These are phyloP conservation scores for Nasonia longicornis DNA, from an alignment of 1,140 invertebrate species.

Conservation along the genomic window DNA sequence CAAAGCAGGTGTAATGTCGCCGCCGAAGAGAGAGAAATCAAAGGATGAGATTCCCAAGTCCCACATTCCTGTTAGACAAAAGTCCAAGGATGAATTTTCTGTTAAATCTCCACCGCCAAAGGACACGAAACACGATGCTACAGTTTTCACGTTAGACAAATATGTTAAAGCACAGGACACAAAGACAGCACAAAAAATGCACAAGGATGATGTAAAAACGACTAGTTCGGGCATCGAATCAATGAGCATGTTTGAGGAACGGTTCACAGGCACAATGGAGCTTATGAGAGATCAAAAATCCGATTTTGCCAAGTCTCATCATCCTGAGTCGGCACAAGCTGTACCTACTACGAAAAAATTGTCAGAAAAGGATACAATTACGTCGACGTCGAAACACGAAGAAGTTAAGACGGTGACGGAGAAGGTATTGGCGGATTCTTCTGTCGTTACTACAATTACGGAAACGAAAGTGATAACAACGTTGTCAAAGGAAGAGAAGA, in stretches of 20 bases:
- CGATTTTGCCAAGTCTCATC: background rate
- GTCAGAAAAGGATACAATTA: background rate
- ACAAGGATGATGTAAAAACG: background rate
- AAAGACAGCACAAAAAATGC: background rate
- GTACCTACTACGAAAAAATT: background rate
- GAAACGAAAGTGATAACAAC: conserved; percentile 6
- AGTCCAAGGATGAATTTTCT: conserved; percentile 15
- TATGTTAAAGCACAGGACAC: background rate
- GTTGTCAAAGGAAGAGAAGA: background rate
- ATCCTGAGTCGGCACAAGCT: background rate
- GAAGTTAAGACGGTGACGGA: background rate
- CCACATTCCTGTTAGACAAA: background rate
- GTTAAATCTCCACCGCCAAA: background rate
- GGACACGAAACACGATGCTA: background rate
- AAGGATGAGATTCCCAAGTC: conserved; percentile 19
- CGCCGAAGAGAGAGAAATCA: conserved; percentile 21
- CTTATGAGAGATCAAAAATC: background rate
- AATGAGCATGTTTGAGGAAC: background rate
- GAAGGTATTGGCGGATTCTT: background rate
- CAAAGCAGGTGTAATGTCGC: background rate
- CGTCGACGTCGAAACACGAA: background rate
- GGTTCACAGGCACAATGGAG: too few relatives aligned
- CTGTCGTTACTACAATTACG: background rate
- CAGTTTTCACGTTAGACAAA: background rate
- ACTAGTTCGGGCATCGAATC: background rate